Percentiles rank a stretch among this genome's conserved stretches.
These are phyloP conservation scores for Pempheris klunzingeri DNA, from an alignment of 2,797 vertebrate species.

Conservation along the genomic window DNA sequence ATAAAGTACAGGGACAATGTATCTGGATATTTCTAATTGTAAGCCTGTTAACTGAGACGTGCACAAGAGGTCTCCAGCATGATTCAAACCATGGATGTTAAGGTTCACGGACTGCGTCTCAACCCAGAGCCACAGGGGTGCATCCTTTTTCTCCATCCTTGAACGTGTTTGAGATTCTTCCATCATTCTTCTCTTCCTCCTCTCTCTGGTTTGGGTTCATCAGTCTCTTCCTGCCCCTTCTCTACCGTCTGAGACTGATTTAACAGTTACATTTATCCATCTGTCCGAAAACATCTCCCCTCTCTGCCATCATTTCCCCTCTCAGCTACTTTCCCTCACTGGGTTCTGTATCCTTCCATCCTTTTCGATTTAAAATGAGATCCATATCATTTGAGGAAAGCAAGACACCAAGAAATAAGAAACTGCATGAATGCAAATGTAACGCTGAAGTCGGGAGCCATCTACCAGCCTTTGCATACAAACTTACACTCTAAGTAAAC, in stretches of 20 bases:
- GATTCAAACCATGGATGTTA: neutral
- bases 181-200: neutral
- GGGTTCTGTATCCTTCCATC: slow-evolving; percentile 27
- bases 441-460: neutral
- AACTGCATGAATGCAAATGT: slow-evolving; percentile 49
- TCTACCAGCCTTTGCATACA: slow-evolving; percentile 27
- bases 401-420: slow-evolving; percentile 14
- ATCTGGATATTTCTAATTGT: neutral
- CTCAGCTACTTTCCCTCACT: slow-evolving; percentile 18
- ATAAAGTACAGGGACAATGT: neutral
- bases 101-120: neutral
- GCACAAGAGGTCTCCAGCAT: neutral
- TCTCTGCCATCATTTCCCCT: neutral
- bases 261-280: slow-evolving; percentile 24
- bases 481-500: slow-evolving; percentile 7
- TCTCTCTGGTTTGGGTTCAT: neutral
- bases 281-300: neutral
- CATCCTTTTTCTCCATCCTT: neutral
- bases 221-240: neutral
- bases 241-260: slow-evolving; percentile 5
- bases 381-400: slow-evolving; percentile 32
- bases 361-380: slow-evolving; percentile 54
- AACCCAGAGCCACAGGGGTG: neutral
- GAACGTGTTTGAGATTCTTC: neutral
- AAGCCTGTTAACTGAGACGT: neutral